These are phyloP conservation scores for Oscheius sp. DNA, from an alignment of 2,888 invertebrate genomes.

Conservation along the genomic window DNA sequence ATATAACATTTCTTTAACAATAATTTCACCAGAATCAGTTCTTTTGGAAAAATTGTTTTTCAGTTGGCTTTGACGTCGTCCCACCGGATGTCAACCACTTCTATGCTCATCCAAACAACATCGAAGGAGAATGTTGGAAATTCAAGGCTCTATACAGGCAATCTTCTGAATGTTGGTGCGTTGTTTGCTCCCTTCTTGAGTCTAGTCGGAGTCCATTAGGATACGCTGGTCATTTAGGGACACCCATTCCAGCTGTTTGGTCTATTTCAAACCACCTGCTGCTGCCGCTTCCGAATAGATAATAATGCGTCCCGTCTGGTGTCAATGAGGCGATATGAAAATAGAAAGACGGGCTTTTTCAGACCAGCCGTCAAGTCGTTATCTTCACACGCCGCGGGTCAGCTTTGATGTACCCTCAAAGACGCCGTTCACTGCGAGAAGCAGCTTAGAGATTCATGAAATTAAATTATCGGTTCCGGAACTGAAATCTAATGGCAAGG, in stretches of 20 bases:
- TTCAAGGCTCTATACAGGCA: slow-evolving; percentile 42
- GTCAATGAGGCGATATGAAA: background rate
- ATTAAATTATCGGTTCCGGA: slow-evolving; percentile 26
- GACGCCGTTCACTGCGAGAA: slow-evolving; percentile 27
- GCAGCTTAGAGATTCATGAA: slow-evolving; percentile 32
- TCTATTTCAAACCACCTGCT: slow-evolving; percentile 2
- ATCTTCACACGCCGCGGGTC: slow-evolving; percentile 35
- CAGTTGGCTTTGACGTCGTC: slow-evolving; percentile 48
- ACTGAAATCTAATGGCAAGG: slow-evolving; percentile 10
- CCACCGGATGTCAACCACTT: slow-evolving; percentile 49
- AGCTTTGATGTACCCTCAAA: slow-evolving; percentile 44
- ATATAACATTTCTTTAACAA: background rate
- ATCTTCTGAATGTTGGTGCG: slow-evolving; percentile 43
- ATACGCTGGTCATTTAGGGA: slow-evolving; percentile 3
- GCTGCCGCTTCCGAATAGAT: background rate
- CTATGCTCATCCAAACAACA: slow-evolving; percentile 38
- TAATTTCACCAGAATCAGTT: no score
- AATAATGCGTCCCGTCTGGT: background rate
- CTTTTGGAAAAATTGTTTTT: no score
- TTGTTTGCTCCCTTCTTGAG: background rate
- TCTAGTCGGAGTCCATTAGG: background rate
- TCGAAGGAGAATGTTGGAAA: slow-evolving; percentile 31
- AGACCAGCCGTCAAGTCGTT: slow-evolving; percentile 22
- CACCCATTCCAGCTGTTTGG: slow-evolving; percentile 18
- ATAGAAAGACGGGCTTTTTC: background rate